Base-by-base conservation (phyloP, 2,113 vertebrate species). In the Megaceryle torquata region DNA sequence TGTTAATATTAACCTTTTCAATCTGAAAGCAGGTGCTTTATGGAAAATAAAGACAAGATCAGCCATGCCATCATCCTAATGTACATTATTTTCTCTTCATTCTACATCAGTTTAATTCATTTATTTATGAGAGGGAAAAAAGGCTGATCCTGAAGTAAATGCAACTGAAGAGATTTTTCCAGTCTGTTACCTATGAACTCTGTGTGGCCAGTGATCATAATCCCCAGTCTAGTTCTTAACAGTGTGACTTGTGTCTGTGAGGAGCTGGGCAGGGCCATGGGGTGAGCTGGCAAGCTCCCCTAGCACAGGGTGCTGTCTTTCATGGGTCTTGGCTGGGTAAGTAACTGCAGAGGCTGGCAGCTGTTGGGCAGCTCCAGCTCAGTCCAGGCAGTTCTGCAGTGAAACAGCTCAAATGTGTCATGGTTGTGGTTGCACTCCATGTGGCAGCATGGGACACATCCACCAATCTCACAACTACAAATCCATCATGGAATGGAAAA, bases 181-280 rank as follows among this genome's bases (percentile, higher is more conserved):
- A 35, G 12, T 21, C 12, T 57, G 31, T 37, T 68, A 25, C 29
- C 20, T 51, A 15, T 28, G 56, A 84, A 74, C 13, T 61, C 8
- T 16, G 25, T 31, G 20, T 20, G 65, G n/a, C 13, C 13, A 28
- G 16, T 69, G 77, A 79, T 37, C 22, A 22, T 64, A 64, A 64
- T 54, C 21, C 39, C 25, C 3, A 1, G 21, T 37, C 46, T 59
- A 11, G 25, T 86, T 71, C 53, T 86, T 37, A 43, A 12, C 11
- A 9, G 10, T 53, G 69, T 1, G 1, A n/a, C 10, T 46, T 82
- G 7, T 24, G 21, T 8, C 7, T 9, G 3, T 2, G 7, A 31
- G 29, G 64, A 63, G 44, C 22, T 64, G 21, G 25, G 15, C 35
- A 56, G 24, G 39, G 35, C 28, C 13, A 5, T 0, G 2, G 22